These are phyloP conservation scores for Acanthosepion pharaonis DNA, from an alignment of 2,888 invertebrate species.

Conservation along the genomic window DNA sequence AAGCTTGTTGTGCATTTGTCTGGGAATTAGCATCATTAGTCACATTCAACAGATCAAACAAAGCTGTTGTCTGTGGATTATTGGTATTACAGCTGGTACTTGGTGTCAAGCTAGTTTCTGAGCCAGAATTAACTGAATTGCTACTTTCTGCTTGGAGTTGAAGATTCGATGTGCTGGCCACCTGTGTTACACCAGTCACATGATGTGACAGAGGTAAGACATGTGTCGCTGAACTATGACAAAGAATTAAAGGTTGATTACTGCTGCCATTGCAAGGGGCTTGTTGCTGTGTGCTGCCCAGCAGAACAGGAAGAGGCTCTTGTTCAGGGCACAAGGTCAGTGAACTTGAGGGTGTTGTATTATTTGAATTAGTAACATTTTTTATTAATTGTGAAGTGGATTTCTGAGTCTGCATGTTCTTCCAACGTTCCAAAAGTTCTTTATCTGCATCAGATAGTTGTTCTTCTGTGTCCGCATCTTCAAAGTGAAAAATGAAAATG, in stretches of 20 bases:
- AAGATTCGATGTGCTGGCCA: background rate
- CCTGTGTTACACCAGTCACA: background rate
- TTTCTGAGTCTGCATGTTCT: conserved; percentile 68
- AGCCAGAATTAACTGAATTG: conserved; percentile 24
- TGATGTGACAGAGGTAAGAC: background rate
- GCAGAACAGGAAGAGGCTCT: conserved; percentile 37
- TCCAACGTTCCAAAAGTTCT: conserved; percentile 71
- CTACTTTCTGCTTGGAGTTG: background rate
- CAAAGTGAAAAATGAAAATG: background rate
- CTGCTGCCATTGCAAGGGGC: background rate
- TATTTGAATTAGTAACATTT: conserved; percentile 45
- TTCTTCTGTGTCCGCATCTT: conserved; percentile 50
- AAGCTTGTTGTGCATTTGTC: background rate
- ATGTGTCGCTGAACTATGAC: background rate
- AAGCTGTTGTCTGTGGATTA: background rate
- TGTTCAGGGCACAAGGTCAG: conserved; percentile 41
- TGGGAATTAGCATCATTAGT: background rate
- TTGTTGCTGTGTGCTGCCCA: conserved; percentile 1
- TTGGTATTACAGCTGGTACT: background rate
- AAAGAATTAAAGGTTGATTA: background rate
- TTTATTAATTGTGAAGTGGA: conserved; percentile 45
- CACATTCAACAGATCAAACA: conserved; percentile 25
- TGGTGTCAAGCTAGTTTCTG: background rate
- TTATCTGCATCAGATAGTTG: conserved; percentile 67
- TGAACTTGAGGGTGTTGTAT: conserved; percentile 46